Conservation (phyloP, 2,113 vertebrate species). For the Tapirus terrestris region DNA sequence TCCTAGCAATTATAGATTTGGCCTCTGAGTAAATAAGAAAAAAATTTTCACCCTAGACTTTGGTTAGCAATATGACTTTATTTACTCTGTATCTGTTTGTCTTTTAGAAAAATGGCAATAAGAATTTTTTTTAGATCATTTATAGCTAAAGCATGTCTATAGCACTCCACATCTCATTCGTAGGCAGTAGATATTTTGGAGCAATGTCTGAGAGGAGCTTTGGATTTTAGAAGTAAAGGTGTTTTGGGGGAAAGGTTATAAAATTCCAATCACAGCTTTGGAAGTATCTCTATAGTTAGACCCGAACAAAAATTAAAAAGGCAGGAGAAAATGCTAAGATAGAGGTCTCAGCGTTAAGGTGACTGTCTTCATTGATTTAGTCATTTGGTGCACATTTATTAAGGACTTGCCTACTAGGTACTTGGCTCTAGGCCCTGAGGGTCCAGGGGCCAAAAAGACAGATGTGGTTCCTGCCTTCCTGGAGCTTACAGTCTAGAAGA, state of each 20-base stretch:
- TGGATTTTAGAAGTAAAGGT: slow-evolving; percentile 50
- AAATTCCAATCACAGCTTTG: slow-evolving; percentile 36
- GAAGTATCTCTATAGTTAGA: slow-evolving; percentile 39
- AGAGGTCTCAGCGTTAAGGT: not conserved
- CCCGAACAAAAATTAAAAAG: not conserved
- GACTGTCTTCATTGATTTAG: not conserved
- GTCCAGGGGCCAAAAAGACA: not conserved
- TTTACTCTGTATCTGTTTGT: not conserved
- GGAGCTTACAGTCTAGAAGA: not conserved
- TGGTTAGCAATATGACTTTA: not conserved
- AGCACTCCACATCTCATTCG: not conserved
- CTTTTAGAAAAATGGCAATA: slow-evolving; percentile 27
- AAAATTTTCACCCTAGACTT: not conserved
- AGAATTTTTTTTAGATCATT: not conserved
- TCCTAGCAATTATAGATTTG: not conserved
- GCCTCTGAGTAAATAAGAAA: not conserved
- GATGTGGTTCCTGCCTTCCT: not conserved
- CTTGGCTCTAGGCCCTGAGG: not conserved
- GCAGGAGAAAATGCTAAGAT: not conserved
- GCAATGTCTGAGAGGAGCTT: not conserved
- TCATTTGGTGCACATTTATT: not conserved
- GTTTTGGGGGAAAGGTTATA: slow-evolving; percentile 70
- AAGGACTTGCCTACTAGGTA: not conserved
- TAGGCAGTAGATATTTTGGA: not conserved
- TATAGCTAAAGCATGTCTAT: not conserved